Evolutionary conservation across 30 jellyfish, hydroid and myxozoan genomes (phyloP), one percentile per base, ranked within the genome.

Genomic region (Chironex yamaguchii): DNA sequence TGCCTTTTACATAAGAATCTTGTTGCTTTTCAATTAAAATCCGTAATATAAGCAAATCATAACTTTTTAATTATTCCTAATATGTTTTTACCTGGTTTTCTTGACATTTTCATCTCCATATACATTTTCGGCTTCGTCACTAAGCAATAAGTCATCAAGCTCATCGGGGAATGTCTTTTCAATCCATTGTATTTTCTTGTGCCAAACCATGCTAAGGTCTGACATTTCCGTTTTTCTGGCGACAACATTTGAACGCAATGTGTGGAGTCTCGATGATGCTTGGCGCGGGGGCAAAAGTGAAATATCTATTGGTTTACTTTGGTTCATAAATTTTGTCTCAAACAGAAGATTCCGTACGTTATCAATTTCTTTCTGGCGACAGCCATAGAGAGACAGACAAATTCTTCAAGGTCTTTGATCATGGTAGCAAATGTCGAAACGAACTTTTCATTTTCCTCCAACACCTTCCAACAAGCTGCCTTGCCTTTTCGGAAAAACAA

Each of bases 401-500:
- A 66, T 66, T 66, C 65, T 66, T 66, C 65, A 21, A 21, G 79
- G 65, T 66, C 79, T 17, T 27, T 21, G 79, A 66, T 11, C 67
- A 66, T 62, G 79, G 4, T 11, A 32, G 65, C 32, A 67, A 67
- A 67, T 6, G 65, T 67, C 1, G 81, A 25, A 67, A 67, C 81
- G 6, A 67, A 67, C 65, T 67, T 67, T 1, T 28, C 81, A 67
- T 32, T 29, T 42, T 23, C 34, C 81, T 32, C 27, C 58, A 42
- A 42, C 9, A 42, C 58, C 17, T 42, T 42, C 58, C 58, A 3
- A 30, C 71, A 65, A n/a, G 89, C 90, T 53, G 58, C 58, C 58
- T 42, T 42, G 58, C 17, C 58, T 71, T 84, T 20, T 86, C 28
- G 63, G 71, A 42, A 42, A 29, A 75, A 75, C 0, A 76, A 49